Evolutionary conservation across 1,140 invertebrate species (phyloP).

Genomic region (Brachionus plicatilis): DNA sequence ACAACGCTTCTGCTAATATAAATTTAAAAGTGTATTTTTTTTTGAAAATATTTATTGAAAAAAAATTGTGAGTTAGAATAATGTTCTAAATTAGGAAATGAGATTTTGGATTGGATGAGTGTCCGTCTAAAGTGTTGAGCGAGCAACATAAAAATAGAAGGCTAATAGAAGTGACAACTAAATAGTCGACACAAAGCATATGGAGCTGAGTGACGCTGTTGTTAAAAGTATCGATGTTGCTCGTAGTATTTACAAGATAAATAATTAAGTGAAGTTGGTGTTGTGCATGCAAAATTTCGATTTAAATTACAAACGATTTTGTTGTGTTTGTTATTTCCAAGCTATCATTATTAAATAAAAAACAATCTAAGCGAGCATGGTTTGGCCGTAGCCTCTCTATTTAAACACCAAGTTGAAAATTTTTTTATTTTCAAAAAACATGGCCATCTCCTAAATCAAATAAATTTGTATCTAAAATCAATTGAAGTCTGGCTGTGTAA

Average conservation of each 20-base stretch:
- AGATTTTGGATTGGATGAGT: not conserved
- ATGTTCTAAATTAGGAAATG: too few relatives aligned
- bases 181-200: not conserved
- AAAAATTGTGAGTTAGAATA: too few relatives aligned
- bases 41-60: too few relatives aligned
- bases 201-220: not conserved
- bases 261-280: not conserved
- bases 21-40: too few relatives aligned
- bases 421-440: too few relatives aligned
- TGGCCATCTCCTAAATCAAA: too few relatives aligned
- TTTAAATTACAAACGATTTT: not conserved
- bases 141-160: not conserved
- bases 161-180: not conserved
- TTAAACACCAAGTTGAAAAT: not conserved
- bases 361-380: not conserved
- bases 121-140: not conserved
- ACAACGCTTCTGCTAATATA: too few relatives aligned
- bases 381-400: not conserved
- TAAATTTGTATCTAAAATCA: too few relatives aligned
- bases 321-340: not conserved
- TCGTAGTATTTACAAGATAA: constrained; percentile 4
- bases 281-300: not conserved
- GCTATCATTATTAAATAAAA: not conserved
- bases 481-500: too few relatives aligned
- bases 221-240: not conserved